These are phyloP conservation scores for Sesia apiformis DNA, from an alignment of 2,888 invertebrate genomes.

Conservation along the genomic window DNA sequence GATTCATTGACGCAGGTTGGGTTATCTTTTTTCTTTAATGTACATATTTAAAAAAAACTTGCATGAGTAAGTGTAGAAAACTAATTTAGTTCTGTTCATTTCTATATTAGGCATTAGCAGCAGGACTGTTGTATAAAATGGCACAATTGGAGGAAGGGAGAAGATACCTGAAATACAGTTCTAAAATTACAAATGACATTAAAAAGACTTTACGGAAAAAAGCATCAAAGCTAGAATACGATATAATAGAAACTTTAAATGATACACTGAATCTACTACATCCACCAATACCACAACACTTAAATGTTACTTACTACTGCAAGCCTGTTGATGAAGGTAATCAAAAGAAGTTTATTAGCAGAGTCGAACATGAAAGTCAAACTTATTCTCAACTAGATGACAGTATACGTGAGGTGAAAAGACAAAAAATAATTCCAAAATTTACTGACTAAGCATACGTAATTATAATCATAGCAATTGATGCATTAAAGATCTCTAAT, in stretches of 20 bases:
- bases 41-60: too few relatives aligned
- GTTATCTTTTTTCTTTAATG: too few relatives aligned
- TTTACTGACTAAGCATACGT: neutral
- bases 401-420: neutral
- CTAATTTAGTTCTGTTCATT: neutral
- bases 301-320: constrained; percentile 32
- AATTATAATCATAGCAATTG: neutral
- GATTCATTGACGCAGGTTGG: constrained; percentile 38
- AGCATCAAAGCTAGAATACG: constrained; percentile 25
- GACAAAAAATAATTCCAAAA: constrained; percentile 26
- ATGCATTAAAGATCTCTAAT: too few relatives aligned
- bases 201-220: constrained; percentile 43
- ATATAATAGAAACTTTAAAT: constrained; percentile 34
- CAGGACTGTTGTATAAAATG: constrained; percentile 38
- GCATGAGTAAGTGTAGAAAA: too few relatives aligned
- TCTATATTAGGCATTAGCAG: constrained; percentile 39
- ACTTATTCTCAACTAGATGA: neutral
- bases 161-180: constrained; percentile 49
- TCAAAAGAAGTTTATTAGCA: constrained; percentile 25
- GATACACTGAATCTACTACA: constrained; percentile 33
- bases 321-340: constrained; percentile 29
- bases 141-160: constrained; percentile 51
- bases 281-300: constrained; percentile 26
- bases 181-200: constrained; percentile 50
- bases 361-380: constrained; percentile 17